phyloP scores from a whole-genome alignment of 2,797 vertebrate genomes.

The Rhinophrynus dorsalis region DNA sequence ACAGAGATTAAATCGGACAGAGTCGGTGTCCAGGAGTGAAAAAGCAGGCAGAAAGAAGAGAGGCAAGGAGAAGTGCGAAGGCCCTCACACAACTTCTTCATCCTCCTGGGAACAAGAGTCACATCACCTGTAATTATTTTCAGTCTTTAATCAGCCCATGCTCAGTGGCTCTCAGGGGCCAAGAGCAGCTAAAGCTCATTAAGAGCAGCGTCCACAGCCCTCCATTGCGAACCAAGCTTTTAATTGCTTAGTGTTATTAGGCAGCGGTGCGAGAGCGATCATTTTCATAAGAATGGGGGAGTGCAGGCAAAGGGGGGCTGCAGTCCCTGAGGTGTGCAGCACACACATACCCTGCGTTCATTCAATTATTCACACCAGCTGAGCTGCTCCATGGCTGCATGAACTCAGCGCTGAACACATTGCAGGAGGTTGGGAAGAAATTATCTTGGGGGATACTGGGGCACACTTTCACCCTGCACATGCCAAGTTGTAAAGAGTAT shows the following conservation, averaged over 20 bases:
- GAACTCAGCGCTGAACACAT: slow-evolving; percentile 64
- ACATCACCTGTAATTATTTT: slow-evolving; percentile 92
- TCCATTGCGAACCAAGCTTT: slow-evolving; percentile 82
- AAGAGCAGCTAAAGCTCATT: slow-evolving; percentile 91
- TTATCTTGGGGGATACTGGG: slow-evolving; percentile 11
- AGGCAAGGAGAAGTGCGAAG: slow-evolving; percentile 48
- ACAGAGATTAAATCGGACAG: background rate
- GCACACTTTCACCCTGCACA: background rate
- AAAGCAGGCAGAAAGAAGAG: background rate
- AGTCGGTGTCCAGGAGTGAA: background rate
- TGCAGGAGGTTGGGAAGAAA: slow-evolving; percentile 8
- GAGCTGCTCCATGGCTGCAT: slow-evolving; percentile 78
- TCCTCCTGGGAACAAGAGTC: slow-evolving; percentile 72
- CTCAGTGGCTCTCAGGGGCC: slow-evolving; percentile 75
- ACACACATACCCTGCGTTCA: slow-evolving; percentile 77
- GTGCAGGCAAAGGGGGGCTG: slow-evolving; percentile 63
- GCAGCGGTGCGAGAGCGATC: slow-evolving; percentile 79
- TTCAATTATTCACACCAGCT: slow-evolving; percentile 84
- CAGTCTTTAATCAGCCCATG: slow-evolving; percentile 89
- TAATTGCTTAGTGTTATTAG: slow-evolving; percentile 96
- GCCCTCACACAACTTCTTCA: slow-evolving; percentile 48
- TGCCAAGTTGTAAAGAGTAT: slow-evolving; percentile 5
- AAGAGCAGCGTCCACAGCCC: slow-evolving; percentile 89
- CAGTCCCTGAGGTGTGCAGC: slow-evolving; percentile 70
- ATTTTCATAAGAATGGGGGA: slow-evolving; percentile 79